Conservation (phyloP, 2,113 vertebrate species). For the Cyphomyrus plagiostoma region DNA sequence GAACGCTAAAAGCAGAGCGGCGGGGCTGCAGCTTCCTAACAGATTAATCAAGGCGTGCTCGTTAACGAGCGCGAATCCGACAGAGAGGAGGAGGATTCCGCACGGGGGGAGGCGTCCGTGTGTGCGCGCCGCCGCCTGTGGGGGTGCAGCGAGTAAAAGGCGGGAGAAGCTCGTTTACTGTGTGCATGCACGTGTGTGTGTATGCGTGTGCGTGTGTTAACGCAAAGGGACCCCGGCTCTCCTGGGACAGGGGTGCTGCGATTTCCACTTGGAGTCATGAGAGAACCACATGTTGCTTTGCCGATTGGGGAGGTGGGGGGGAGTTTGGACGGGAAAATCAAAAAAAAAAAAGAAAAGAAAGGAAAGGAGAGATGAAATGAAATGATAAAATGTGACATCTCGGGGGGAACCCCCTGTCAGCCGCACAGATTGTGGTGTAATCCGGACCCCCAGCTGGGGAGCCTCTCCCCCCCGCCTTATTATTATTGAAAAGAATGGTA, state of each 20-base stretch:
- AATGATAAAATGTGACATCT: constrained; percentile 59
- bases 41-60: constrained; percentile 47
- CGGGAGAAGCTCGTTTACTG: neutral
- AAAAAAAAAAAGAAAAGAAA: neutral
- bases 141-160: neutral
- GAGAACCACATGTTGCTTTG: constrained; percentile 58
- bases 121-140: neutral
- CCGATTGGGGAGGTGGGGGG: constrained; percentile 33
- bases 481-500: constrained; percentile 31
- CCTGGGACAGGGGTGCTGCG: constrained; percentile 14
- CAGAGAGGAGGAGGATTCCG: neutral
- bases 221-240: neutral
- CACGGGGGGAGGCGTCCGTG: neutral
- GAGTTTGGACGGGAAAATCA: constrained; percentile 33
- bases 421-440: constrained; percentile 61
- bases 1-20: constrained; percentile 45
- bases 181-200: neutral
- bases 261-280: constrained; percentile 54
- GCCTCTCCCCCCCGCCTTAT: constrained; percentile 20
- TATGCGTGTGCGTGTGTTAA: neutral
- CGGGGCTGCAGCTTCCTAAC: constrained; percentile 42
- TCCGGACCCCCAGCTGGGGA: constrained; percentile 36
- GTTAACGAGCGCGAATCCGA: constrained; percentile 39
- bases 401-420: constrained; percentile 41
- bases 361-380: constrained; percentile 51